Base-by-base conservation (phyloP, 1,140 invertebrate species). In the Onthophagus taurus region DNA sequence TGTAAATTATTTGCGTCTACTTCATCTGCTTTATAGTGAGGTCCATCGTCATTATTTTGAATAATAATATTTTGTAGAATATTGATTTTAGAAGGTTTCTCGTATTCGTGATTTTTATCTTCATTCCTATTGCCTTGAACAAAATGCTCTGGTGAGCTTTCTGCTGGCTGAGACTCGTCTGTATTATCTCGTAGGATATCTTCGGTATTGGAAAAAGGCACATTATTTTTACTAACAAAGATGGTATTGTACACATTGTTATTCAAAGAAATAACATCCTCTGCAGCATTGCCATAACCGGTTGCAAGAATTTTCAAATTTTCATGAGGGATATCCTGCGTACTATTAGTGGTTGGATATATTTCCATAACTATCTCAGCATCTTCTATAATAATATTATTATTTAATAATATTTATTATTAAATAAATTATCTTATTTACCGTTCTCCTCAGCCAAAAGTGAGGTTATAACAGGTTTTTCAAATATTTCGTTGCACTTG, bases 381-480 rank as follows among this genome's bases (percentile, higher is more conserved):
- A 31, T 31, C 41, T 42, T 44, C 42, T 44, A 44, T 24, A 44
- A 26, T n/a, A 26, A 14, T 39, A 39, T 23, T 26, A 44, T 34
- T 44, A 34, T 16, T 16, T 30, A 35, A 35, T 20, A 44, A 44
- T 44, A 44, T 35, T 23, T 35, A 35, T 44, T 20, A 23, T 35
- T 44, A 24, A 44, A n/a, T 44, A 16, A 26, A 35, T 35, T 35
- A 24, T 44, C 36, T 26, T 44, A 44, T 35, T 44, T 44, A 44
- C 42, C 33, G 14, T 42, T 42, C 23, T 42, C 18, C n/a, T 33
- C 31, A 13, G 31, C 16, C 31, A 34, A 44, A 44, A 44, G 31
- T 34, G 42, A 35, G 31, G 19, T 23, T 44, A 44, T 44, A 44
- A 44, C 42, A 44, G 42, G 42, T 34, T 44, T 44, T 44, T 44